Evolutionary conservation across 2,888 invertebrate species (phyloP).

Genomic region (Heliconius aoede): DNA sequence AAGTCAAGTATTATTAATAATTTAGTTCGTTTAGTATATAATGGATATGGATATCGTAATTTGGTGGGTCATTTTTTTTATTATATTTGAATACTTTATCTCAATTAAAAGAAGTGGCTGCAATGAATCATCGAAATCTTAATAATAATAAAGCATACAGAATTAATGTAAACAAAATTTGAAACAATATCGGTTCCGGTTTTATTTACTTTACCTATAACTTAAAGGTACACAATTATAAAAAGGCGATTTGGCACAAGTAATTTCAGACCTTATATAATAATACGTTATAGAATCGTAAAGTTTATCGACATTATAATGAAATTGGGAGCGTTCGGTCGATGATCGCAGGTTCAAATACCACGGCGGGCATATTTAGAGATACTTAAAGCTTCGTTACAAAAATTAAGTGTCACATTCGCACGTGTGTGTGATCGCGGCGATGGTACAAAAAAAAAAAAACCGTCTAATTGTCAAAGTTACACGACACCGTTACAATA

Average conservation of each 20-base stretch:
- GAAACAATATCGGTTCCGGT: too few species aligned
- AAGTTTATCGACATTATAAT: conserved; percentile 64
- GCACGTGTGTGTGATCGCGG: conserved; percentile 46
- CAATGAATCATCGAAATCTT: too few species aligned
- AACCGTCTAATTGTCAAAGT: conserved; percentile 49
- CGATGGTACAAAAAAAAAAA: too few species aligned
- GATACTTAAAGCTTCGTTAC: conserved; percentile 43
- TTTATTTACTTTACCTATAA: too few species aligned
- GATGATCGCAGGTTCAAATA: conserved; percentile 46
- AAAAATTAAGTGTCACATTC: conserved; percentile 48
- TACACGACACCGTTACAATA: conserved; percentile 45
- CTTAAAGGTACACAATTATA: conserved; percentile 1
- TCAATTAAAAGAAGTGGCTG: too few species aligned
- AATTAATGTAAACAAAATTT: too few species aligned
- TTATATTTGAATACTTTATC: too few species aligned
- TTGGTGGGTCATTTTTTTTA: too few species aligned
- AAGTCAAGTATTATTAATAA: too few species aligned
- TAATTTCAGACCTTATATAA: conserved; percentile 47
- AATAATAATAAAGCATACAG: too few species aligned
- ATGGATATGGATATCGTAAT: too few species aligned
- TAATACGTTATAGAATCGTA: conserved; percentile 57
- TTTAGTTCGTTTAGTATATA: too few species aligned
- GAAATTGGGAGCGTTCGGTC: conserved; percentile 52
- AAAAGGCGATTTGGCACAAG: conserved; percentile 5
- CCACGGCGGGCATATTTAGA: conserved; percentile 34